Percentiles rank a stretch among this genome's conserved stretches.
Evolutionary conservation across 1,140 invertebrate genomes (phyloP).

Genomic region (Lanistes nyassanus): DNA sequence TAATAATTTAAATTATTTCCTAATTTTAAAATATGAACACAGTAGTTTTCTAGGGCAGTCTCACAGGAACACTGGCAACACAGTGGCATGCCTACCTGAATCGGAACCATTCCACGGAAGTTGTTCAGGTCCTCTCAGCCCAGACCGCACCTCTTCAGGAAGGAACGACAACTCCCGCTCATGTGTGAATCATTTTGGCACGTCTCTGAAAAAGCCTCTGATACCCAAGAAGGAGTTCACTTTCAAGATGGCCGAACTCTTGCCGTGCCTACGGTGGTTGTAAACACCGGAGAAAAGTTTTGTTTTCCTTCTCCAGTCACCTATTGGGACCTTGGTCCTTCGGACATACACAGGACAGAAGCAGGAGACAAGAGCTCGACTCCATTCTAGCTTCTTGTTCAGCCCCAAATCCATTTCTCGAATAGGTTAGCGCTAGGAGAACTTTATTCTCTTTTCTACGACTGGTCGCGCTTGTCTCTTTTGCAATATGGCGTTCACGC

Average conservation of each 20-base stretch:
- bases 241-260: no score
- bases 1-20: no score
- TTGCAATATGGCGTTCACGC: neutral
- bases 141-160: no score
- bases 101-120: no score
- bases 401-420: neutral
- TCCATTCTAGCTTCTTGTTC: slow-evolving; percentile 1
- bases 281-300: neutral
- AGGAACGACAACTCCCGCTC: neutral
- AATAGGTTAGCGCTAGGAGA: neutral
- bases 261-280: neutral
- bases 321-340: neutral
- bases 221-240: neutral
- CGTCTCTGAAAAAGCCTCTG: neutral
- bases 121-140: no score
- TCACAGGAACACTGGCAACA: no score
- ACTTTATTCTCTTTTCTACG: neutral
- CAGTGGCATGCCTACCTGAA: no score
- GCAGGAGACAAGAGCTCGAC: neutral
- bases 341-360: neutral
- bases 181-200: neutral
- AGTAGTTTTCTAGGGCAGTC: no score
- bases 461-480: neutral
- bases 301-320: neutral
- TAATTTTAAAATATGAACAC: no score